Conservation (phyloP, 2,888 invertebrate genomes). For the Conchocele bisecta region DNA sequence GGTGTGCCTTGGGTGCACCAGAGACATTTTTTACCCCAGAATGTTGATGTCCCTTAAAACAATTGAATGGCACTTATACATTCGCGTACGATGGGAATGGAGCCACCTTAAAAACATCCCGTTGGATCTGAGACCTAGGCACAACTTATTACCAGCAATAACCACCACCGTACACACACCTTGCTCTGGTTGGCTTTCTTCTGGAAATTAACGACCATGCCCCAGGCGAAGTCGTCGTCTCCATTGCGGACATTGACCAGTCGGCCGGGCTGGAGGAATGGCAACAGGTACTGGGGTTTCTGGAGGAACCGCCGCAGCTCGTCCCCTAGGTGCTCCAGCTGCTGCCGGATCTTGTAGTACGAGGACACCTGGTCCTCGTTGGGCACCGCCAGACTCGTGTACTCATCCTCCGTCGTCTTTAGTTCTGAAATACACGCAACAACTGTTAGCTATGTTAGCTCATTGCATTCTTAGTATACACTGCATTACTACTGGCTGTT, state of each 20-base stretch:
- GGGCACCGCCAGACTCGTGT: slow-evolving; percentile 84
- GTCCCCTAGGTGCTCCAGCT: slow-evolving; percentile 89
- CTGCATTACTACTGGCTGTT: neutral
- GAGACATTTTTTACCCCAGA: too few relatives aligned
- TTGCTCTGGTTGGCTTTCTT: slow-evolving; percentile 85
- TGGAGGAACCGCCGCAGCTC: slow-evolving; percentile 92
- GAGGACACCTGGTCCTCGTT: slow-evolving; percentile 90
- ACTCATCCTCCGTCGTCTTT: slow-evolving; percentile 74
- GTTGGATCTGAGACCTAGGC: too few relatives aligned
- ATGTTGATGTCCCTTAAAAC: too few relatives aligned
- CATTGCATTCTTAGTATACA: neutral
- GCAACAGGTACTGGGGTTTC: slow-evolving; percentile 93
- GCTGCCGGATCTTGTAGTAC: slow-evolving; percentile 93
- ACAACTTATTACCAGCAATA: too few relatives aligned
- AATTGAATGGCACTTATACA: too few relatives aligned
- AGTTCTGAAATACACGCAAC: too few relatives aligned
- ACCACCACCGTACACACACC: slow-evolving; percentile 78
- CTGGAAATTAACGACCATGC: slow-evolving; percentile 95
- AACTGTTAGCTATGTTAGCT: neutral
- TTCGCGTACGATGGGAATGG: too few relatives aligned
- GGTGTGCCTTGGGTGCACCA: too few relatives aligned
- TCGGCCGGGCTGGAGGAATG: slow-evolving; percentile 97
- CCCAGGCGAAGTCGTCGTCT: slow-evolving; percentile 96
- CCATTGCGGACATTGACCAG: slow-evolving; percentile 94
- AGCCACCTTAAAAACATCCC: too few relatives aligned